Evolutionary conservation across 1,140 invertebrate genomes (phyloP).

Genomic region (Lucilia cuprina): DNA sequence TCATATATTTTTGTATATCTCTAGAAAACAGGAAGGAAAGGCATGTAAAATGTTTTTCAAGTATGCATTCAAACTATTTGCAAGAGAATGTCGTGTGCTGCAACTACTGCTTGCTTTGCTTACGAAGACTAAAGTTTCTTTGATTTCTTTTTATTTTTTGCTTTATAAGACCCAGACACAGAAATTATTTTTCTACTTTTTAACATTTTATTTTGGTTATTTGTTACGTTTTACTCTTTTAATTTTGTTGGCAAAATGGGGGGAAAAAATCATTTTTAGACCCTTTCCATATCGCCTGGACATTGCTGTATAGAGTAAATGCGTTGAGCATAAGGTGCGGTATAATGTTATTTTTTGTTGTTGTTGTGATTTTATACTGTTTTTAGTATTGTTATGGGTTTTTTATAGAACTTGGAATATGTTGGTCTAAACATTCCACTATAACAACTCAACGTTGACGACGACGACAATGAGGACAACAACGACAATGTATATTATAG

Average conservation of each 20-base stretch:
- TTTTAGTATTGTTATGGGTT: background rate
- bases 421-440: constrained; percentile 27
- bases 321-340: constrained; percentile 13
- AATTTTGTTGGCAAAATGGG: background rate
- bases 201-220: background rate
- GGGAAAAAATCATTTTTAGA: background rate
- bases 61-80: constrained; percentile 29
- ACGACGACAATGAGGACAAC: background rate
- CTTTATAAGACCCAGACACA: background rate
- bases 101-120: background rate
- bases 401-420: constrained; percentile 27
- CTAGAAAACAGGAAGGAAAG: constrained; percentile 8
- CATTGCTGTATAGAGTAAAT: background rate
- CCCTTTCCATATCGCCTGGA: background rate
- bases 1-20: background rate
- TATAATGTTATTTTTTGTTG: background rate
- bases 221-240: background rate
- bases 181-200: background rate
- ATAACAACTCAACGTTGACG: constrained; percentile 28
- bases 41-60: constrained; percentile 32
- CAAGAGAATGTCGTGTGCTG: constrained; percentile 28
- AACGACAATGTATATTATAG: background rate
- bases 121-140: background rate
- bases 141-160: too few species aligned
- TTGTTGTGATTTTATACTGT: background rate